Evolutionary conservation across 2,888 invertebrate genomes (phyloP), one percentile per base, ranked within the genome.

Genomic region (Drosophila ustulata): DNA sequence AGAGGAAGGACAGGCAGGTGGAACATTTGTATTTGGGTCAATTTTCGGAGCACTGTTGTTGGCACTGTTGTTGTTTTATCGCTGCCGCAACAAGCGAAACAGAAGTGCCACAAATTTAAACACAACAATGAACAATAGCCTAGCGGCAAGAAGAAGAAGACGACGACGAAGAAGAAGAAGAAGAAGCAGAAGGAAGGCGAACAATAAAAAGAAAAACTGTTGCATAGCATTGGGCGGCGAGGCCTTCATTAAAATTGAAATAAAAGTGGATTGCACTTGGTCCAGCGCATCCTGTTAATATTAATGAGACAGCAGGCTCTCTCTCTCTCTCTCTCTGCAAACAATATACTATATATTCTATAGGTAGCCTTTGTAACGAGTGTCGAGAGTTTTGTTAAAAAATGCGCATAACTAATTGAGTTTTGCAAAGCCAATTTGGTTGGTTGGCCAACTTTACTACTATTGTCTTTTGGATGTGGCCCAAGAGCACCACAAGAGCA

Each of bases 31-130:
- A 88, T 86, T 77, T 83, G 80, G 83, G 83, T 88, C 83, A 88
- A 55, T 73, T 73, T 64, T 56, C 5, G 25, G 47, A 53, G 56
- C 62, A 53, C 11, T 30, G 30, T 30, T 30, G 28, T 28, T 45
- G 58, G 55, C 51, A 26, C 47, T 51, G 9, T 58, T 71, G 18
- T 58, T 74, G 9, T 58, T 75, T 58, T 69, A 23, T 71, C 32
- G 28, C 28, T 37, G n/a, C 25, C 7, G 45, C 67, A 66, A 72
- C 75, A 71, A 67, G 82, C 71, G 82, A 85, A 83, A 67, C 78
- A 88, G 80, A 80, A 83, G 80, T 78, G 86, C 56, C 80, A 69
- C 70, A 82, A 83, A 88, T 82, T 85, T 70, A 56, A 71, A 51
- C 62, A 28, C 0, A 53, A 53, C 53, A 37, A 61, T 61, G 46